These are phyloP conservation scores for Hycleus cichorii DNA, from an alignment of 1,140 invertebrate genomes.

Conservation along the genomic window DNA sequence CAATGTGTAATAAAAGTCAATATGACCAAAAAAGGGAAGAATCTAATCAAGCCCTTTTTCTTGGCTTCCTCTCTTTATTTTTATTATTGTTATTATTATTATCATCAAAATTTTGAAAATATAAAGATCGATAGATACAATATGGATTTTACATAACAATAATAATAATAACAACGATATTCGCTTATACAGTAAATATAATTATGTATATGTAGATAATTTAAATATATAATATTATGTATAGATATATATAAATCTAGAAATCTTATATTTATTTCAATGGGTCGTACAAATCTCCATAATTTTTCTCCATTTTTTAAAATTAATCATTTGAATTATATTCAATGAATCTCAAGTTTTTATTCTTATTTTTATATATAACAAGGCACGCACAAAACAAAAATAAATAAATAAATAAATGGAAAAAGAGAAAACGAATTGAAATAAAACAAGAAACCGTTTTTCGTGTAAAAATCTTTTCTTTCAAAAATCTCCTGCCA, in stretches of 20 bases:
- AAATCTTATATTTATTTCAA: slow-evolving; percentile 27
- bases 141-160: neutral
- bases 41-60: slow-evolving; percentile 34
- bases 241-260: slow-evolving; percentile 35
- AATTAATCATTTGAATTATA: neutral
- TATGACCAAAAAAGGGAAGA: slow-evolving; percentile 34
- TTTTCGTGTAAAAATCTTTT: slow-evolving; percentile 6
- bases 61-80: slow-evolving; percentile 13
- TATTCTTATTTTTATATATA: slow-evolving; percentile 7
- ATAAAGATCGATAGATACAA: slow-evolving; percentile 36
- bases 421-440: slow-evolving; percentile 20
- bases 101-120: slow-evolving; percentile 29
- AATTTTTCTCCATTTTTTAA: slow-evolving; percentile 19
- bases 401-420: slow-evolving; percentile 11
- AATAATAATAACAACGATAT: too few species aligned
- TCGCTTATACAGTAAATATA: too few species aligned
- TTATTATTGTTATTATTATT: too few species aligned
- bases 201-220: too few species aligned
- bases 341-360: slow-evolving; percentile 23
- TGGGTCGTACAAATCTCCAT: slow-evolving; percentile 14
- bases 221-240: neutral
- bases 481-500: slow-evolving; percentile 17
- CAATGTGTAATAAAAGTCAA: slow-evolving; percentile 29
- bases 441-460: slow-evolving; percentile 5
- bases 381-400: slow-evolving; percentile 37